These are phyloP conservation scores for Pyrrhura leucotis DNA, from an alignment of 2,797 vertebrate genomes.

Conservation along the genomic window DNA sequence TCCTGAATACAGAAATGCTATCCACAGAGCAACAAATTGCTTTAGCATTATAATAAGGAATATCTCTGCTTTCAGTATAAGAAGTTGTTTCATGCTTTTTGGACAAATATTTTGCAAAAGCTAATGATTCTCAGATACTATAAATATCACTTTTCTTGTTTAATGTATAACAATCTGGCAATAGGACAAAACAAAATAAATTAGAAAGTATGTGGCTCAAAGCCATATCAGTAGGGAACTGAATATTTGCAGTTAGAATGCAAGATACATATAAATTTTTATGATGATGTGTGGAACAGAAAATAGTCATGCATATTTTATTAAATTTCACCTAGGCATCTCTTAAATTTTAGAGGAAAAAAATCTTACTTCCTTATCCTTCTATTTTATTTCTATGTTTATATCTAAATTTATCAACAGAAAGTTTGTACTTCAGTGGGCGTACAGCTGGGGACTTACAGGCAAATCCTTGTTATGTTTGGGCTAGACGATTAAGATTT, in stretches of 20 bases:
- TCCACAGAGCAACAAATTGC: not conserved
- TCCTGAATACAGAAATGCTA: not conserved
- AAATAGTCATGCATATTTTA: not conserved
- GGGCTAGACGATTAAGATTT: not conserved
- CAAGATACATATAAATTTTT: not conserved
- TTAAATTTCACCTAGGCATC: not conserved
- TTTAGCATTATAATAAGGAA: not conserved
- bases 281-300: not conserved
- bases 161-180: not conserved
- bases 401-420: not conserved
- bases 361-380: not conserved
- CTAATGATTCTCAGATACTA: not conserved
- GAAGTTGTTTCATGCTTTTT: not conserved
- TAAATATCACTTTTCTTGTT: not conserved
- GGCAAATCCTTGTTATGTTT: not conserved
- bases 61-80: not conserved
- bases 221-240: not conserved
- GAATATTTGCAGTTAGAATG: not conserved
- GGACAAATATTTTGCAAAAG: not conserved
- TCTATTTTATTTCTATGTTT: not conserved
- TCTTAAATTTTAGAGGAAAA: not conserved
- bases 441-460: not conserved
- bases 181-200: not conserved
- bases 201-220: not conserved
- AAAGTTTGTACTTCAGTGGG: not conserved